phyloP scores from a whole-genome alignment of 2,888 invertebrate species.

The Cephus rjabovi region DNA sequence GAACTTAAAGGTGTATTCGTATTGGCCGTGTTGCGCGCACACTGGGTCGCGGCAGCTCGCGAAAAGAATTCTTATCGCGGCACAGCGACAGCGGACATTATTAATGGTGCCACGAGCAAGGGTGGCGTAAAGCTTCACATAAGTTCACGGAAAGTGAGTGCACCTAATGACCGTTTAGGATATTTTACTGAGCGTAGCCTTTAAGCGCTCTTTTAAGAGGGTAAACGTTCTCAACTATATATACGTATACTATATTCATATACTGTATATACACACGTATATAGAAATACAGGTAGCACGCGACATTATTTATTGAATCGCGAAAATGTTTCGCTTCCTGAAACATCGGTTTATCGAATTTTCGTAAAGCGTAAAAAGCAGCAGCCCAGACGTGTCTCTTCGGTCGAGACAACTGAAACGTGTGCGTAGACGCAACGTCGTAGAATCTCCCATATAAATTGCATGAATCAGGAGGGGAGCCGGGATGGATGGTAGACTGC shows the following conservation, averaged over 20 bases:
- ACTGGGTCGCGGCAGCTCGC: not conserved
- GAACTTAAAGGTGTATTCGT: not conserved
- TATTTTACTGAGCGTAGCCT: not conserved
- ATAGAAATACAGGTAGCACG: no score
- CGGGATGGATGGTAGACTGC: not conserved
- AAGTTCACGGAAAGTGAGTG: not conserved
- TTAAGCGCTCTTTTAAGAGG: not conserved
- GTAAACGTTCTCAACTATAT: not conserved
- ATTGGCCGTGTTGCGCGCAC: not conserved
- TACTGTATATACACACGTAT: no score
- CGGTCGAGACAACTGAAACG: not conserved
- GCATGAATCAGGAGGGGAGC: not conserved
- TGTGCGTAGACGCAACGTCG: not conserved
- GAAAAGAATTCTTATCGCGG: conserved; percentile 13
- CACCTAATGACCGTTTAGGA: not conserved
- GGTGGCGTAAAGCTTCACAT: conserved; percentile 1
- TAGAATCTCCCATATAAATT: not conserved
- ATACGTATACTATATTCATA: no score
- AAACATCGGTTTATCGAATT: not conserved
- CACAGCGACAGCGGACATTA: conserved; percentile 5
- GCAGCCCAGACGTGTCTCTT: not conserved
- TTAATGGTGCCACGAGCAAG: conserved; percentile 3
- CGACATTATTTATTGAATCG: not conserved
- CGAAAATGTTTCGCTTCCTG: not conserved
- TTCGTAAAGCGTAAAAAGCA: not conserved